Conservation (phyloP, 2,113 vertebrate genomes). For the Indicator indicator region DNA sequence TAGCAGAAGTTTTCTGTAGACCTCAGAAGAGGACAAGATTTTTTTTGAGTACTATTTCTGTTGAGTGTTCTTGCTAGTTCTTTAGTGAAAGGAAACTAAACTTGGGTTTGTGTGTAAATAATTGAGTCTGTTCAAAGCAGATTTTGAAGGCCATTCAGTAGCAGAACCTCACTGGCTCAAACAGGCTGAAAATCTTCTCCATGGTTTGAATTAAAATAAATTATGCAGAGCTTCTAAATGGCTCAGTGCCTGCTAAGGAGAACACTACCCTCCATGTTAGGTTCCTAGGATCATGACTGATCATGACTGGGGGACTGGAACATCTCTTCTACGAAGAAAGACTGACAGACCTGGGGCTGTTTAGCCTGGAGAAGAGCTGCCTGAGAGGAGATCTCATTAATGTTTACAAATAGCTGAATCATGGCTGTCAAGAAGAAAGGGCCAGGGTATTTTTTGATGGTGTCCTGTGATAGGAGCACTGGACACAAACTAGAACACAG, state of each 20-base stretch:
- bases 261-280: neutral
- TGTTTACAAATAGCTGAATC: too few species aligned
- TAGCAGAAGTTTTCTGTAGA: neutral
- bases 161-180: neutral
- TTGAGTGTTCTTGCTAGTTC: neutral
- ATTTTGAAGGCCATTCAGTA: neutral
- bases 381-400: too few species aligned
- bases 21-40: neutral
- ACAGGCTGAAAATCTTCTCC: neutral
- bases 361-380: too few species aligned
- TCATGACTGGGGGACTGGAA: too few species aligned
- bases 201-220: neutral
- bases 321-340: too few species aligned
- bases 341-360: too few species aligned
- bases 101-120: neutral
- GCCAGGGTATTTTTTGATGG: too few species aligned
- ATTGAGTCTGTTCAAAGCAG: neutral
- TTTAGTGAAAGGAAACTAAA: neutral
- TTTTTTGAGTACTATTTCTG: neutral
- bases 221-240: neutral
- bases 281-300: too few species aligned
- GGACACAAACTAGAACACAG: too few species aligned
- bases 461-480: too few species aligned
- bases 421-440: too few species aligned
- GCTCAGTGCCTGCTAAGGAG: neutral